Percentiles rank a stretch among this genome's conserved stretches.
Evolutionary conservation across 2,888 invertebrate genomes (phyloP).

Genomic region (Ephialtes manifestator): DNA sequence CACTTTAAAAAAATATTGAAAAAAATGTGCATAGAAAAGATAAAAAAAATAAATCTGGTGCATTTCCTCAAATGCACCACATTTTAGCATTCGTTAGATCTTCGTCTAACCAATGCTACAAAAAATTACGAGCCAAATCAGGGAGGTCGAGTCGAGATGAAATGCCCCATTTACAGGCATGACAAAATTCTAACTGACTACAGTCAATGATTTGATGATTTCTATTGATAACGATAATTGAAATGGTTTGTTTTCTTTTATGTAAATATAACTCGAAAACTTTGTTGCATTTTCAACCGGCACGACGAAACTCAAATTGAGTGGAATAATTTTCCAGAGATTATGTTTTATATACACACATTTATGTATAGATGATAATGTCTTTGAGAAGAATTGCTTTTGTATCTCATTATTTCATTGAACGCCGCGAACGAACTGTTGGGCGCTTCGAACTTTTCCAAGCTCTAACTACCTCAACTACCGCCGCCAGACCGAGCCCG

Average conservation of each 20-base stretch:
- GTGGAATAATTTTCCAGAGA: slow-evolving; percentile 32
- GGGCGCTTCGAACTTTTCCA: slow-evolving; percentile 25
- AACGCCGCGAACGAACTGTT: background rate
- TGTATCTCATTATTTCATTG: slow-evolving; percentile 14
- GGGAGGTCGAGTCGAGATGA: too few relatives aligned
- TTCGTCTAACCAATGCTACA: too few relatives aligned
- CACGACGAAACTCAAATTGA: slow-evolving; percentile 24
- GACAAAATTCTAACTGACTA: background rate
- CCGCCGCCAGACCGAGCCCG: background rate
- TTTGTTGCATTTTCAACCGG: slow-evolving; percentile 4
- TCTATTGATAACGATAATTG: too few relatives aligned
- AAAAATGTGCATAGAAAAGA: too few relatives aligned
- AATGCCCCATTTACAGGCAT: too few relatives aligned
- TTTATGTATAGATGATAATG: slow-evolving; percentile 27
- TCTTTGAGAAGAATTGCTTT: slow-evolving; percentile 4
- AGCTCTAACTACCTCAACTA: slow-evolving; percentile 30
- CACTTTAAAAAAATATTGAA: too few relatives aligned
- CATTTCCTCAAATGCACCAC: too few relatives aligned
- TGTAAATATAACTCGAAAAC: background rate
- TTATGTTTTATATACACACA: slow-evolving; percentile 18
- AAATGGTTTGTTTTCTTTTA: background rate
- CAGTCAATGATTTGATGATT: background rate
- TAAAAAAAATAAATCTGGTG: too few relatives aligned
- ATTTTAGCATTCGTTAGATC: too few relatives aligned
- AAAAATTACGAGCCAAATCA: too few relatives aligned